Evolutionary conservation across 2,797 vertebrate species (phyloP).

Genomic region (Squalus acanthias): DNA sequence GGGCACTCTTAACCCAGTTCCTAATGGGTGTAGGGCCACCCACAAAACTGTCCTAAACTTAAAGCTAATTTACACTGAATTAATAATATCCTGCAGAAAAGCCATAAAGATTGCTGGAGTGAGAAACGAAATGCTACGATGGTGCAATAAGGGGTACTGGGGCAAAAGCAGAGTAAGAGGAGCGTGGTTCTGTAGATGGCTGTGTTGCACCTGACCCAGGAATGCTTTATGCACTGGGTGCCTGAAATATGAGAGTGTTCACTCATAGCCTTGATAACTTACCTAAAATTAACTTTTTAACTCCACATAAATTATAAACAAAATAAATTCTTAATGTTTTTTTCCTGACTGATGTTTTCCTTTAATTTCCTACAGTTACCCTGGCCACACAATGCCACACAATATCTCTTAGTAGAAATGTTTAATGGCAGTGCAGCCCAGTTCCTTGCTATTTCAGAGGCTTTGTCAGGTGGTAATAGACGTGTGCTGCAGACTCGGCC

Average conservation of each 20-base stretch:
- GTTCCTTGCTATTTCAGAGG: conserved; percentile 79
- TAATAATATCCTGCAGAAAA: neutral
- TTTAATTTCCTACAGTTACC: conserved; percentile 54
- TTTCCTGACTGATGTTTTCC: neutral
- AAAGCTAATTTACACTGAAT: neutral
- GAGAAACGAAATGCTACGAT: neutral
- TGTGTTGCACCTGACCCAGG: neutral
- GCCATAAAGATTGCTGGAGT: neutral
- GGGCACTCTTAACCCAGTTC: too few species aligned
- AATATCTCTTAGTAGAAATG: conserved; percentile 67
- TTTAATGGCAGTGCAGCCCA: conserved; percentile 72
- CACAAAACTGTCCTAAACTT: too few species aligned
- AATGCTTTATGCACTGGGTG: neutral
- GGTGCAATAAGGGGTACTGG: neutral
- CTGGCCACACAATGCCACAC: conserved; percentile 71
- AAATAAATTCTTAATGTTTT: neutral
- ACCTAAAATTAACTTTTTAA: neutral
- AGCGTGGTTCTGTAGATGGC: neutral
- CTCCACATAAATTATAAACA: neutral
- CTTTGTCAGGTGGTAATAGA: conserved; percentile 66
- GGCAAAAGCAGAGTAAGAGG: neutral
- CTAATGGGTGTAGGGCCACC: neutral
- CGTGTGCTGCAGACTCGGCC: conserved; percentile 57
- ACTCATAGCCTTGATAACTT: neutral
- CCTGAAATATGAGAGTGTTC: neutral